Conservation (phyloP, 2,797 vertebrate genomes). For the Argentina silus region DNA sequence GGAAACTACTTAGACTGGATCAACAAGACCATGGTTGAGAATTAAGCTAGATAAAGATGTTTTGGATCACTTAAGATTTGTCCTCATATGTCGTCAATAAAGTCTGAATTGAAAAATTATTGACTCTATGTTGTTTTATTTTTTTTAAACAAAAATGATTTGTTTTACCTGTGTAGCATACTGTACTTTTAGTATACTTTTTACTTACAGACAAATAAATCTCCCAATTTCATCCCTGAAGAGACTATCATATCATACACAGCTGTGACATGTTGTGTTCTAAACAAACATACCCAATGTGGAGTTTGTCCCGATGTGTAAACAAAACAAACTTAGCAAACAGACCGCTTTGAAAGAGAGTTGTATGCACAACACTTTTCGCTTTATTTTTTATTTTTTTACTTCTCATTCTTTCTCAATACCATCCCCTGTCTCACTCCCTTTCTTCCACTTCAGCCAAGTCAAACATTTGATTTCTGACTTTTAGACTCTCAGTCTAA, state of each 20-base stretch:
- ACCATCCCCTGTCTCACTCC: background rate
- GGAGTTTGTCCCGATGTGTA: slow-evolving; percentile 37
- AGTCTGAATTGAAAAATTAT: background rate
- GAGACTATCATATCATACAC: background rate
- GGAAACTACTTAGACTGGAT: slow-evolving; percentile 48
- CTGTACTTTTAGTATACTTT: background rate
- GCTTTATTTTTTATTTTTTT: background rate
- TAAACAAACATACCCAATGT: slow-evolving; percentile 7
- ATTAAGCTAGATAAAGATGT: slow-evolving; percentile 3
- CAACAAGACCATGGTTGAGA: slow-evolving; percentile 40
- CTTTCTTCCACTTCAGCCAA: slow-evolving; percentile 23
- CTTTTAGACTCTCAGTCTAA: slow-evolving; percentile 42
- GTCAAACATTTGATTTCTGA: slow-evolving; percentile 45
- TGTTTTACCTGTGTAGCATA: too few relatives aligned
- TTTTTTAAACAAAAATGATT: too few relatives aligned
- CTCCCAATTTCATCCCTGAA: background rate
- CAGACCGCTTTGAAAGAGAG: slow-evolving; percentile 15
- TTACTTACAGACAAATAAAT: background rate
- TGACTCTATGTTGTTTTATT: too few relatives aligned
- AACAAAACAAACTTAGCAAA: slow-evolving; percentile 32
- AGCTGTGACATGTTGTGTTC: background rate
- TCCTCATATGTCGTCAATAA: background rate
- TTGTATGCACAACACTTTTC: background rate
- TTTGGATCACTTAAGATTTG: background rate
- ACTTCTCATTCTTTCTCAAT: background rate